Conservation (phyloP, 2,113 vertebrate genomes). For the Lophochroa leadbeateri region DNA sequence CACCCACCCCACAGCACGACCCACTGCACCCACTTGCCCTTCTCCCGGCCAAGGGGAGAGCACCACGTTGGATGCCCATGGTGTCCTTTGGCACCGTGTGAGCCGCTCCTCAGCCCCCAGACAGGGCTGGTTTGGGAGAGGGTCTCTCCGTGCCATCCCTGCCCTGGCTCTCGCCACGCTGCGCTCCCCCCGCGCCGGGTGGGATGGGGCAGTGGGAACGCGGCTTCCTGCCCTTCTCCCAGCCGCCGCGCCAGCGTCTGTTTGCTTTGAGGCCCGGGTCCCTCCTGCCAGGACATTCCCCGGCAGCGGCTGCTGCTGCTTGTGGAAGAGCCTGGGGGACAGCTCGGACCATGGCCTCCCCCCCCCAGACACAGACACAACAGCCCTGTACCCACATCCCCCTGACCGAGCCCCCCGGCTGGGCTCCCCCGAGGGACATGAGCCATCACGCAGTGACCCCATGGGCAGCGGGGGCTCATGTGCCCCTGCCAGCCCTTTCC, state of each 20-base stretch:
- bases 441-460: background rate
- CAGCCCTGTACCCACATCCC: rapidly evolving
- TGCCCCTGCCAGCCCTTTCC: background rate
- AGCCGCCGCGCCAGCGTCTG: background rate
- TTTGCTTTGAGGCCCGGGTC: conserved; percentile 63
- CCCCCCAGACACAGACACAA: background rate
- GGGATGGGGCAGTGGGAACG: background rate
- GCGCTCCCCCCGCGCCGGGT: rapidly evolving
- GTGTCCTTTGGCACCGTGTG: rapidly evolving
- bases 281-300: conserved; percentile 58
- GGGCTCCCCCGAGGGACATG: background rate
- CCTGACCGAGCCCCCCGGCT: background rate
- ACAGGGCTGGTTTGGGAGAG: background rate
- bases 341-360: background rate
- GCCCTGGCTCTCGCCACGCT: rapidly evolving
- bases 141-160: background rate
- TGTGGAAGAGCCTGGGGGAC: background rate
- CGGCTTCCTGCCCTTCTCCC: conserved; percentile 24
- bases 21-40: background rate
- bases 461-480: background rate
- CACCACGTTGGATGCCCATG: rapidly evolving
- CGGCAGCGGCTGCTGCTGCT: background rate
- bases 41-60: background rate
- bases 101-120: background rate
- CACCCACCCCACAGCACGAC: background rate